Evolutionary conservation across 1,140 invertebrate species (phyloP), one percentile per base, ranked within the genome.

Genomic region (Aphelinus certus): DNA sequence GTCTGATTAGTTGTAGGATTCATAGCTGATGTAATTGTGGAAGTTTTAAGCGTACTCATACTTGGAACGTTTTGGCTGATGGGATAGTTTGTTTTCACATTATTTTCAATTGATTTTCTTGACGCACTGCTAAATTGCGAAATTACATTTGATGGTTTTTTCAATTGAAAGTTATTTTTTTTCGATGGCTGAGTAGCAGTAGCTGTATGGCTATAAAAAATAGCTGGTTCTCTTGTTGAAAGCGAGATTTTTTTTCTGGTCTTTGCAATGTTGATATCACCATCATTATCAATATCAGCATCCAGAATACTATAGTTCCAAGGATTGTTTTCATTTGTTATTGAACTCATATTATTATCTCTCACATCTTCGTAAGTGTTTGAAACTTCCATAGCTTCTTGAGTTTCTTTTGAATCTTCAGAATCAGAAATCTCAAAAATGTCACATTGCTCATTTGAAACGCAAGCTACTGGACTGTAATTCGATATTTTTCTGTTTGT

Each of bases 401-500:
- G 7, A 46, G 46, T 64, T 46, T 4, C 7, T 49, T 46, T 64
- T 2, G 4, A 26, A 26, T 26, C 26, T 26, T 26, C 26, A 26
- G 26, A 26, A 26, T 26, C 26, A 26, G 26, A 26, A 26, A 26
- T 26, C 26, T 26, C 26, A 26, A 26, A 26, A 26, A 26, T 26
- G 26, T 26, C 26, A 26, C 26, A 26, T 26, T 26, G 26, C 26
- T 26, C 26, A 26, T 26, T 26, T 26, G 26, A 26, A 26, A 26
- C 26, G 26, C 26, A 26, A 26, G 26, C 26, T 26, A 26, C 26
- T 26, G 26, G 26, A 26, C 26, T 26, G 26, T 26, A 26, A 26
- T 26, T 45, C 26, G 46, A 64, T 57, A 75, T 4, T 45, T 57
- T 84, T 43, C 80, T 84, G 10, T 84, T 77, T 1, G 79, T 79